Evolutionary conservation across 1,140 invertebrate species (phyloP).

Genomic region (Cardiocondyla obscurior): DNA sequence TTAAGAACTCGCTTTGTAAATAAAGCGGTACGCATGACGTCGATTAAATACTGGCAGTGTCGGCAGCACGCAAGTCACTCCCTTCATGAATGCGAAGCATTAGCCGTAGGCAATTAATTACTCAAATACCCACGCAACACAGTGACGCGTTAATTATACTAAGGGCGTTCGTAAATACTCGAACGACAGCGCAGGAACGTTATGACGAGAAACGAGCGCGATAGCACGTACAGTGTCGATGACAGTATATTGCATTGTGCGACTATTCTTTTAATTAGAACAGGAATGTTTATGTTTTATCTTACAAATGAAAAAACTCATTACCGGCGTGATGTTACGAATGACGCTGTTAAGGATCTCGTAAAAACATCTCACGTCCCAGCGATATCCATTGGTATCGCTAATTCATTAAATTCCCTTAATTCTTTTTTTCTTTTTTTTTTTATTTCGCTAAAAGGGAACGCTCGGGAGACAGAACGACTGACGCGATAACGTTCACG

Average conservation of each 20-base stretch:
- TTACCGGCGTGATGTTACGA: background rate
- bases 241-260: background rate
- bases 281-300: background rate
- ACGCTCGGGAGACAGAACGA: background rate
- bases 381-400: background rate
- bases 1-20: conserved; percentile 46
- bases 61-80: conserved; percentile 68
- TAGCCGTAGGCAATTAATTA: conserved; percentile 67
- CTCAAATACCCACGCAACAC: conserved; percentile 59
- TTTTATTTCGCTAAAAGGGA: background rate
- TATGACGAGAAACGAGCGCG: conserved; percentile 31
- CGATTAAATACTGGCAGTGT: conserved; percentile 36
- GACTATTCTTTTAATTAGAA: conserved; percentile 31
- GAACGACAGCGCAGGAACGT: conserved; percentile 21
- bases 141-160: conserved; percentile 54
- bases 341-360: too few relatives aligned
- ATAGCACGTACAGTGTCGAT: background rate
- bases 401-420: conserved; percentile 4
- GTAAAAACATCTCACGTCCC: too few relatives aligned
- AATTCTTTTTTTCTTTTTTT: too few relatives aligned
- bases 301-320: background rate
- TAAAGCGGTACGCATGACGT: conserved; percentile 47
- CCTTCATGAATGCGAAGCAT: conserved; percentile 59
- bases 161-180: conserved; percentile 37
- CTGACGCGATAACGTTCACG: too few relatives aligned